Evolutionary conservation across 2,888 invertebrate species (phyloP).

Genomic region (Metacarcinus magister): DNA sequence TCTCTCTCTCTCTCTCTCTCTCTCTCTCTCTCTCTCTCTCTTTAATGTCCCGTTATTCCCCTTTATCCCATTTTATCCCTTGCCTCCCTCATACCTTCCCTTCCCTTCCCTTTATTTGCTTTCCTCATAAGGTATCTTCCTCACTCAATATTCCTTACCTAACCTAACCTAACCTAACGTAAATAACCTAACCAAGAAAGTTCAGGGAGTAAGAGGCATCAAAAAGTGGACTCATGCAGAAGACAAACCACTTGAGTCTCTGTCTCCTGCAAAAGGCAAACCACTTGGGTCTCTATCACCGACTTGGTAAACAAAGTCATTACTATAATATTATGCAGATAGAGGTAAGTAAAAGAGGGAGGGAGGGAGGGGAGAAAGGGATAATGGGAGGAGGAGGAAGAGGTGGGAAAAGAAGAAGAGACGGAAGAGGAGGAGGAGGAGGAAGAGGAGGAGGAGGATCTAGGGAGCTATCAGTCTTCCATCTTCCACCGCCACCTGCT

Average conservation of each 20-base stretch:
- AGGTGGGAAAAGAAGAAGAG: background rate
- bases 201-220: background rate
- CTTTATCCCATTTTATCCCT: background rate
- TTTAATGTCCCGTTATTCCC: background rate
- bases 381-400: background rate
- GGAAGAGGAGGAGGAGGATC: background rate
- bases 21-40: too few species aligned
- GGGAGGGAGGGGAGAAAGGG: background rate
- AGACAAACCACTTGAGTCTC: background rate
- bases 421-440: background rate
- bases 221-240: background rate
- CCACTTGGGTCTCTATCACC: background rate
- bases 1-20: too few species aligned
- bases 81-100: background rate
- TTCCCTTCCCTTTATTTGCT: background rate
- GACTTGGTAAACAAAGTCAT: constrained; percentile 16
- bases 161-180: background rate
- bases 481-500: background rate
- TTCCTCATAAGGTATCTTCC: background rate
- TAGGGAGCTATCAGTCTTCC: background rate
- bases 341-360: background rate
- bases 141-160: background rate
- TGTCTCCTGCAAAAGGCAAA: background rate
- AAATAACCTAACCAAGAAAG: background rate
- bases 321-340: constrained; percentile 41